phyloP scores from a whole-genome alignment of 2,888 invertebrate genomes.

The Cheilosia urbana region DNA sequence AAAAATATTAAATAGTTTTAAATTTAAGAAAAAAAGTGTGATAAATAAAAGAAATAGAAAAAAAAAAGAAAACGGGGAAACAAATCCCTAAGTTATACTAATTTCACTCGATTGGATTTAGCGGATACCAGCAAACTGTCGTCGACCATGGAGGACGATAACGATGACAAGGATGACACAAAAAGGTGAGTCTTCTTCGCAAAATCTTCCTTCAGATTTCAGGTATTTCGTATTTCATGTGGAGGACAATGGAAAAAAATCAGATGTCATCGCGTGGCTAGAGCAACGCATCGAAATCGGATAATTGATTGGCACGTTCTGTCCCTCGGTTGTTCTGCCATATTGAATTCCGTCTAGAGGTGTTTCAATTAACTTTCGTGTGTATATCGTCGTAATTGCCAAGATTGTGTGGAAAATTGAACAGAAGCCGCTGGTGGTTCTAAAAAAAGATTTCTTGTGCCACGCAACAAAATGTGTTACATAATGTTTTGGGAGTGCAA shows the following conservation, averaged over 20 bases:
- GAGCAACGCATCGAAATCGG: constrained; percentile 41
- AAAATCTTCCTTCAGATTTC: background rate
- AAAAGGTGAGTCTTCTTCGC: constrained; percentile 87
- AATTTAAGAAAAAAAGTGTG: constrained; percentile 43
- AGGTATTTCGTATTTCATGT: background rate
- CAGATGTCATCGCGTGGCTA: constrained; percentile 31
- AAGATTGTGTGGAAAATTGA: background rate
- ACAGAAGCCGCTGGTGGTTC: background rate
- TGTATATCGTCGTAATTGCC: constrained; percentile 25
- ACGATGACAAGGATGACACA: constrained; percentile 92
- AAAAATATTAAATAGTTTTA: constrained; percentile 41
- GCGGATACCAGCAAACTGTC: constrained; percentile 78
- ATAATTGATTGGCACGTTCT: constrained; percentile 55
- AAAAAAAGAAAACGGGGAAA: constrained; percentile 40
- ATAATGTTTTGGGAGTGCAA: no score
- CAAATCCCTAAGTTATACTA: constrained; percentile 9
- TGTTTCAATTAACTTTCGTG: constrained; percentile 65
- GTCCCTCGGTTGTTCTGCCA: constrained; percentile 14
- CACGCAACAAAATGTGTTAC: no score
- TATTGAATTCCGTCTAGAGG: constrained; percentile 66
- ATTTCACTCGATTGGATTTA: constrained; percentile 43
- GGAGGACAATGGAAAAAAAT: constrained; percentile 18
- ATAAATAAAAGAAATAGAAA: constrained; percentile 45
- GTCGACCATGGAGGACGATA: constrained; percentile 89
- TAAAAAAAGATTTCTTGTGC: no score